phyloP scores from a whole-genome alignment of 1,140 invertebrate species.

The Limonius californicus region DNA sequence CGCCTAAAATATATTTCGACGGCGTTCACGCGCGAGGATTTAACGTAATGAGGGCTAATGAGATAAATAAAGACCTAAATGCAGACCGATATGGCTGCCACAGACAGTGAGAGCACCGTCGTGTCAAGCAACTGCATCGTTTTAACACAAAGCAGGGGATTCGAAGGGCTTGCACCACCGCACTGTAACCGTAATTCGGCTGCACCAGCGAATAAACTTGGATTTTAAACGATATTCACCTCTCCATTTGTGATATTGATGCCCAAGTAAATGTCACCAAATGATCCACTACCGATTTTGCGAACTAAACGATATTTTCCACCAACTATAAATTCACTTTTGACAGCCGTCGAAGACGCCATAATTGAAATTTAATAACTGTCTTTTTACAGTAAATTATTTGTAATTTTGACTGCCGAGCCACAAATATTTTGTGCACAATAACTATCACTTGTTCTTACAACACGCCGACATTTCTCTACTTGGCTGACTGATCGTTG shows the following conservation, averaged over 20 bases:
- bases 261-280: constrained; percentile 97
- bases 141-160: constrained; percentile 15
- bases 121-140: not conserved
- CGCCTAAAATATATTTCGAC: constrained; percentile 15
- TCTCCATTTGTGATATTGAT: constrained; percentile 96
- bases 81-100: constrained; percentile 38
- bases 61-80: constrained; percentile 23
- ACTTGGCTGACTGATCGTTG: constrained; percentile 42
- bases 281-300: constrained; percentile 97
- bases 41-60: constrained; percentile 2
- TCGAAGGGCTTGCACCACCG: not conserved
- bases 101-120: constrained; percentile 14
- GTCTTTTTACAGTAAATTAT: constrained; percentile 32
- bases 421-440: constrained; percentile 41
- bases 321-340: constrained; percentile 63
- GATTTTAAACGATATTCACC: constrained; percentile 42
- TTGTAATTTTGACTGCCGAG: constrained; percentile 36
- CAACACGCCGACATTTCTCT: constrained; percentile 47
- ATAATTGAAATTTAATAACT: constrained; percentile 36
- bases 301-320: constrained; percentile 92
- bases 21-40: not conserved
- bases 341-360: constrained; percentile 36
- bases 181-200: not conserved
- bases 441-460: constrained; percentile 44
- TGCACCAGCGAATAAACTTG: not conserved